Conservation (phyloP, 2,797 vertebrate species). For the Acrocephalus scirpaceus region DNA sequence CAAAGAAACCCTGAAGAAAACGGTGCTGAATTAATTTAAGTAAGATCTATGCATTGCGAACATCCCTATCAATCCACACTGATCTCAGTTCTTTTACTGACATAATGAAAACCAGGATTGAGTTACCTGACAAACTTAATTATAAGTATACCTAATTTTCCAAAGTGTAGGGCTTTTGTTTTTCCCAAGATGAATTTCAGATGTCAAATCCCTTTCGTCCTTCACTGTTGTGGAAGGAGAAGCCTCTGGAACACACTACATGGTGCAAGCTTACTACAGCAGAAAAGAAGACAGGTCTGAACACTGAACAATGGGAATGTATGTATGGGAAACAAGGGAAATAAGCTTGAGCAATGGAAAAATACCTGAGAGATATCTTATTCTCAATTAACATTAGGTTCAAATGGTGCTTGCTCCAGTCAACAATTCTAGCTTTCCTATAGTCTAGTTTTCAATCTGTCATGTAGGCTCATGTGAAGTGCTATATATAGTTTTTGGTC, state of each 20-base stretch:
- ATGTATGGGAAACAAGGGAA: background rate
- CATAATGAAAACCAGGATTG: background rate
- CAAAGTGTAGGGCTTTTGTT: background rate
- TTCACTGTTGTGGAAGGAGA: accelerated
- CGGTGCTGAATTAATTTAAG: background rate
- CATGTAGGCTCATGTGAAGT: background rate
- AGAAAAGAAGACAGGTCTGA: background rate
- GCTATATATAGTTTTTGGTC: background rate
- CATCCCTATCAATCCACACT: background rate
- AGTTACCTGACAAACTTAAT: background rate
- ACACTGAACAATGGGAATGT: background rate
- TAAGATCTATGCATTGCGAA: background rate
- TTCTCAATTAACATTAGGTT: background rate
- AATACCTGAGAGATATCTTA: background rate
- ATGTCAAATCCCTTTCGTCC: background rate
- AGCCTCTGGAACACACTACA: background rate
- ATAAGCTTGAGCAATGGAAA: background rate
- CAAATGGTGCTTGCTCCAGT: background rate
- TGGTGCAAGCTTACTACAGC: background rate
- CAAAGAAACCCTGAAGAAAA: background rate
- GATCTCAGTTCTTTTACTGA: background rate
- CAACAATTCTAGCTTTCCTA: background rate
- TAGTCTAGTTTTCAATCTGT: background rate
- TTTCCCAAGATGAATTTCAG: background rate
- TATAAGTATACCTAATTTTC: background rate